These are phyloP conservation scores for Megalops cyprinoides DNA, from an alignment of 2,797 vertebrate species.

Conservation along the genomic window DNA sequence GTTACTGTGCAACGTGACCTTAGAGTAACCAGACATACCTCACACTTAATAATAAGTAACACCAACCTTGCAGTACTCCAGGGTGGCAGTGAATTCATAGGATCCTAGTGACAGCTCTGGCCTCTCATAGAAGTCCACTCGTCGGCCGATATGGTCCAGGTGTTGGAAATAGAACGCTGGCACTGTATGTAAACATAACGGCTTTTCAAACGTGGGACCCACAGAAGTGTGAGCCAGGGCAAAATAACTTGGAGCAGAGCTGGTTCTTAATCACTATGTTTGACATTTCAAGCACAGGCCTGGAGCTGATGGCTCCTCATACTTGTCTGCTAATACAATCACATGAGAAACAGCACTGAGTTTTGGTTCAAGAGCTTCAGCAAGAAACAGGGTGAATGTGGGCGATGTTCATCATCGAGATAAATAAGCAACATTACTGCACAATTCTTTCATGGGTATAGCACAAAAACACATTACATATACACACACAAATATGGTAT, in stretches of 20 bases:
- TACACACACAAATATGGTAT: neutral
- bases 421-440: neutral
- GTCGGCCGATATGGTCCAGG: conserved; percentile 89
- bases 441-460: neutral
- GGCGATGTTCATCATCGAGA: neutral
- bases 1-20: neutral
- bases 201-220: too few species aligned
- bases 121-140: conserved; percentile 88
- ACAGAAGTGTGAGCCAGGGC: neutral
- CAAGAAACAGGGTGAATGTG: neutral
- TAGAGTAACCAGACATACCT: neutral
- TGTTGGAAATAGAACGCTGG: conserved; percentile 95
- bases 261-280: neutral
- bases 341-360: neutral
- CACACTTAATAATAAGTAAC: neutral
- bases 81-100: conserved; percentile 88
- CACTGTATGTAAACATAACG: conserved; percentile 68
- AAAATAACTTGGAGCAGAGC: neutral
- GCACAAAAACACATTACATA: neutral
- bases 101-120: conserved; percentile 96
- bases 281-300: neutral
- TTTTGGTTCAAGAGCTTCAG: neutral
- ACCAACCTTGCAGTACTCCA: conserved; percentile 93
- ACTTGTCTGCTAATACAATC: neutral
- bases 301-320: neutral